Evolutionary conservation across 2,888 invertebrate genomes (phyloP).

Genomic region (Eupithecia vulgata): DNA sequence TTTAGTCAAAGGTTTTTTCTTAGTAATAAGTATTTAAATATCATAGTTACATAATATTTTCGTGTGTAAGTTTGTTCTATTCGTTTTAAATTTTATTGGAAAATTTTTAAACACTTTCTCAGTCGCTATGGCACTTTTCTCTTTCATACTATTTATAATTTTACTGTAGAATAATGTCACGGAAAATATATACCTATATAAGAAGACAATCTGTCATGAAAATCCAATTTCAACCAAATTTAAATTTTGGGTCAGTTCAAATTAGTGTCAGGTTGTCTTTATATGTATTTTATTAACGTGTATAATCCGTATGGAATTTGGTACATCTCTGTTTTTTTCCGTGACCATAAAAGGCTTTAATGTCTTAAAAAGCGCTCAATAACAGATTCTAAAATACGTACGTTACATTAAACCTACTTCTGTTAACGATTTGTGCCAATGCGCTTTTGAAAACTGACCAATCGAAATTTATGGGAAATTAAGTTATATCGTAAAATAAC

Average conservation of each 20-base stretch:
- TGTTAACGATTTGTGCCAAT: slow-evolving; percentile 62
- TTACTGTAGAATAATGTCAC: slow-evolving; percentile 12
- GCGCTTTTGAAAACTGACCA: slow-evolving; percentile 59
- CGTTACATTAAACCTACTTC: slow-evolving; percentile 21
- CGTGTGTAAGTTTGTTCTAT: slow-evolving; percentile 63
- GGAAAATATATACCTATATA: slow-evolving; percentile 9
- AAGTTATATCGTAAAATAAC: slow-evolving; percentile 58
- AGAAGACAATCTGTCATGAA: slow-evolving; percentile 5
- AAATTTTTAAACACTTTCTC: slow-evolving; percentile 42
- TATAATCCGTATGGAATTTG: background rate
- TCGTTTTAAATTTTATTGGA: slow-evolving; percentile 49
- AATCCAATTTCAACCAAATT: background rate
- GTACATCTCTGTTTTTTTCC: background rate
- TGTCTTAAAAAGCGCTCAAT: slow-evolving; percentile 7
- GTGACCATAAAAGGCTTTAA: background rate
- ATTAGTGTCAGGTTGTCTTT: background rate
- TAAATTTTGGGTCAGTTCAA: background rate
- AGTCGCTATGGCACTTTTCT: slow-evolving; percentile 38
- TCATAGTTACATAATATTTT: slow-evolving; percentile 55
- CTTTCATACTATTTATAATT: slow-evolving; percentile 12
- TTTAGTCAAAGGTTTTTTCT: slow-evolving; percentile 74
- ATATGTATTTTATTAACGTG: background rate
- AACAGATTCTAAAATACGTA: slow-evolving; percentile 18
- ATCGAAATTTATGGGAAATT: slow-evolving; percentile 43
- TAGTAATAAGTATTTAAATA: slow-evolving; percentile 77